Conservation (phyloP, 2,113 vertebrate genomes). For the Synodontis membranacea region DNA sequence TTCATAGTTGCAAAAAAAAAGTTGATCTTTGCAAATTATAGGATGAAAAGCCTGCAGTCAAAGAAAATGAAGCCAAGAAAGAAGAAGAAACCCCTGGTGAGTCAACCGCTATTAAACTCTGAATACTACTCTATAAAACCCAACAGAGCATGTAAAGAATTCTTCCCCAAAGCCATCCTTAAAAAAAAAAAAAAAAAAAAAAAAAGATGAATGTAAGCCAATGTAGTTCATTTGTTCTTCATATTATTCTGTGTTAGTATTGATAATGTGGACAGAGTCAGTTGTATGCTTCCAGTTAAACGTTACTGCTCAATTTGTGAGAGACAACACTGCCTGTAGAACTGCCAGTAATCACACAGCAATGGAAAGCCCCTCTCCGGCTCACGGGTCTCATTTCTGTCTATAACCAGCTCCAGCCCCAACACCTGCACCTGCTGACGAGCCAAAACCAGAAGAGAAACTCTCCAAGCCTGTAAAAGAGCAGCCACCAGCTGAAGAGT, state of each 20-base stretch:
- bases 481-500: slow-evolving; percentile 25
- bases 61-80: slow-evolving; percentile 62
- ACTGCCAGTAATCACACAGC: neutral
- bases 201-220: neutral
- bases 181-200: neutral
- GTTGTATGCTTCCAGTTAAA: slow-evolving; percentile 18
- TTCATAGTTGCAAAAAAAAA: slow-evolving; percentile 27
- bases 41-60: slow-evolving; percentile 63
- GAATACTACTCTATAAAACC: neutral
- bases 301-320: neutral
- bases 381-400: neutral
- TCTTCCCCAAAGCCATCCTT: neutral
- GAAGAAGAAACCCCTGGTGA: slow-evolving; percentile 63
- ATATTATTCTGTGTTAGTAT: neutral
- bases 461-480: neutral
- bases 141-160: neutral
- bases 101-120: slow-evolving; percentile 34
- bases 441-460: slow-evolving; percentile 38
- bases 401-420: slow-evolving; percentile 18
- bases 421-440: slow-evolving; percentile 4
- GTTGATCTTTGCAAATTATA: slow-evolving; percentile 50
- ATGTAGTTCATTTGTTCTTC: neutral
- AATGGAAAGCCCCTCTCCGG: neutral
- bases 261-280: neutral
- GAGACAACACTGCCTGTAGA: neutral